Conservation (phyloP, 2,113 vertebrate genomes). For the Ramphastos sulfuratus region DNA sequence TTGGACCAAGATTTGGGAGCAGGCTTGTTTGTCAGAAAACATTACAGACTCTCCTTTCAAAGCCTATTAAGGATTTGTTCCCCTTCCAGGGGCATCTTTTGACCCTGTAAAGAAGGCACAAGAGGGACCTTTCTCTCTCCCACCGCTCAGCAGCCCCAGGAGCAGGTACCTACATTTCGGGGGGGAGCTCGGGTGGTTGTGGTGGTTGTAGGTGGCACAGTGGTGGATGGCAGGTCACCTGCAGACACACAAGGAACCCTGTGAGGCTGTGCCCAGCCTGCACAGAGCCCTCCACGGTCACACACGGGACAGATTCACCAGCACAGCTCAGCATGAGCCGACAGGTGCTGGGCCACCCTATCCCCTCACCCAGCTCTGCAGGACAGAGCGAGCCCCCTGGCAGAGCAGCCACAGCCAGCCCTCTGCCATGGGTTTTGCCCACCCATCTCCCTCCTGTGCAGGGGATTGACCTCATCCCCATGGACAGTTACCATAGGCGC, state of each 20-base stretch:
- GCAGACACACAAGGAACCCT: not conserved
- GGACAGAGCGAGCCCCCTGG: not conserved
- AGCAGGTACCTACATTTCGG: not conserved
- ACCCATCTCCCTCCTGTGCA: fast-evolving
- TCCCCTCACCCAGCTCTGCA: not conserved
- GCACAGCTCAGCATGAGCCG: fast-evolving
- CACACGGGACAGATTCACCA: not conserved
- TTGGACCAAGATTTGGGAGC: not conserved
- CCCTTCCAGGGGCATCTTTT: not conserved
- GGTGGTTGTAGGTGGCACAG: fast-evolving
- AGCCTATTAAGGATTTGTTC: not conserved
- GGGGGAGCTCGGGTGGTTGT: not conserved
- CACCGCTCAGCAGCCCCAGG: not conserved
- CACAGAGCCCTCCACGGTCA: not conserved
- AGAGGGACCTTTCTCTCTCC: not conserved
- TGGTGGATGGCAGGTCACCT: slow-evolving; percentile 19
- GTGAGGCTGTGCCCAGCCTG: not conserved
- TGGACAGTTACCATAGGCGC: slow-evolving; percentile 4
- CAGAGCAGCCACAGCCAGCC: not conserved
- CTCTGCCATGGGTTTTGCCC: fast-evolving
- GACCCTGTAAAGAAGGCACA: not conserved
- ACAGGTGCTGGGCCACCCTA: not conserved
- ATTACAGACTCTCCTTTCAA: fast-evolving
- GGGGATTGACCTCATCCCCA: not conserved
- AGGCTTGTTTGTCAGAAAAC: not conserved